Percentiles rank a stretch among this genome's conserved stretches.
Conservation (phyloP, 2,797 vertebrate species). For the Sebastes oblongus region DNA sequence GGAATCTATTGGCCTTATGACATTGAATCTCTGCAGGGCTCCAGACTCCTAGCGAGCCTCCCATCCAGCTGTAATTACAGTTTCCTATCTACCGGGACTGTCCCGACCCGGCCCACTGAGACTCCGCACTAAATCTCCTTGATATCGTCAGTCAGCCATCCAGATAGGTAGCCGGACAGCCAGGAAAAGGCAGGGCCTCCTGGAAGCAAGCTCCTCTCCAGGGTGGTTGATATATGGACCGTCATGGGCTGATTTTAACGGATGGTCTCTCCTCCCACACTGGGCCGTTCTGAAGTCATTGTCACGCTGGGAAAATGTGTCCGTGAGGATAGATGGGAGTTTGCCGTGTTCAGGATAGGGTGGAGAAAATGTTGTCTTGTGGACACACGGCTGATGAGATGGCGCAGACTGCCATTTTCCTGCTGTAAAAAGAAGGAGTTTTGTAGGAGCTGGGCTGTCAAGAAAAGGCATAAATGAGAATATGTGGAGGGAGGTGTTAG, state of each 20-base stretch:
- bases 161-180: conserved; percentile 55
- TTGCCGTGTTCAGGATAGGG: conserved; percentile 51
- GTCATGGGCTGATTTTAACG: conserved; percentile 54
- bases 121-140: conserved; percentile 61
- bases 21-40: conserved; percentile 62
- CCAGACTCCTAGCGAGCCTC: conserved; percentile 47
- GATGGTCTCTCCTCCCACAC: conserved; percentile 57
- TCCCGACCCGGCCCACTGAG: conserved; percentile 52
- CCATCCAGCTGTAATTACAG: conserved; percentile 69
- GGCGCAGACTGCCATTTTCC: conserved; percentile 33
- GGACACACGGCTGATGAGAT: conserved; percentile 37
- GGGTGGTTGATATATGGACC: conserved; percentile 63
- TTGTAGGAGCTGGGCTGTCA: conserved; percentile 31
- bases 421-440: conserved; percentile 18
- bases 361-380: conserved; percentile 60
- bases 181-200: conserved; percentile 43
- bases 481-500: conserved; percentile 3
- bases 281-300: conserved; percentile 48
- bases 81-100: conserved; percentile 65
- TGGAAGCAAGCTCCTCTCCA: conserved; percentile 39
- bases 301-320: conserved; percentile 63
- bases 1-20: conserved; percentile 66
- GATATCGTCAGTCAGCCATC: conserved; percentile 57
- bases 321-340: conserved; percentile 70
- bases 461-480: conserved; percentile 29